Evolutionary conservation across 2,113 vertebrate species (phyloP).

Genomic region (Psilopsiagon aurifrons): DNA sequence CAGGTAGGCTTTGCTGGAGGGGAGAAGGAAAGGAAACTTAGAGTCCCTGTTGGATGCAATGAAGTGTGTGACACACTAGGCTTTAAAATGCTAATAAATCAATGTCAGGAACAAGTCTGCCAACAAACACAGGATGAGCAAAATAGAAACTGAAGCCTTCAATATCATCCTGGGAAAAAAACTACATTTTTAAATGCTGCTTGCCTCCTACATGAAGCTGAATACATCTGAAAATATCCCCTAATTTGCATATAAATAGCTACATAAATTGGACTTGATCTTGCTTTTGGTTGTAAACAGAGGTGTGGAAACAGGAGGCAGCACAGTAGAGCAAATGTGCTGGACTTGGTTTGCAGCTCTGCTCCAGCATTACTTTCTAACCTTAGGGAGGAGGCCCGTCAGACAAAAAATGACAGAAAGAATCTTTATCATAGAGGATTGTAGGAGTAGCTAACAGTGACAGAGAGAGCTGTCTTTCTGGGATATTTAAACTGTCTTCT

Average conservation of each 20-base stretch:
- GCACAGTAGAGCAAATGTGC: neutral
- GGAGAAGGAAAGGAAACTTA: neutral
- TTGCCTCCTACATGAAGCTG: conserved; percentile 48
- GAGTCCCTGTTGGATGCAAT: neutral
- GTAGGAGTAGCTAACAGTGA: neutral
- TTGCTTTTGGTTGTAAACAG: conserved; percentile 66
- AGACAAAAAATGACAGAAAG: neutral
- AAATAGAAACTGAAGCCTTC: conserved; percentile 42
- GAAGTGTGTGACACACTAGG: neutral
- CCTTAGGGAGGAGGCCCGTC: neutral
- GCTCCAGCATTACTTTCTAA: neutral
- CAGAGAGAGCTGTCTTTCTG: neutral
- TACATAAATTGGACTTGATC: conserved; percentile 64
- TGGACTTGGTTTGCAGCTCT: neutral
- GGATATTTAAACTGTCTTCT: neutral
- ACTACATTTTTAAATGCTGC: conserved; percentile 54
- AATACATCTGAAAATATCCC: conserved; percentile 62
- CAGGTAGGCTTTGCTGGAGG: neutral
- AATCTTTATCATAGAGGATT: neutral
- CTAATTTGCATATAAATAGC: conserved; percentile 73
- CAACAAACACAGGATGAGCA: conserved; percentile 25
- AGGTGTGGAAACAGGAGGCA: conserved; percentile 33
- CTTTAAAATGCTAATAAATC: conserved; percentile 15
- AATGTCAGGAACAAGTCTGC: conserved; percentile 39
- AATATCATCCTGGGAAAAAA: conserved; percentile 7